phyloP scores from a whole-genome alignment of 2,113 vertebrate genomes.

The Drymodes brunneopygia region DNA sequence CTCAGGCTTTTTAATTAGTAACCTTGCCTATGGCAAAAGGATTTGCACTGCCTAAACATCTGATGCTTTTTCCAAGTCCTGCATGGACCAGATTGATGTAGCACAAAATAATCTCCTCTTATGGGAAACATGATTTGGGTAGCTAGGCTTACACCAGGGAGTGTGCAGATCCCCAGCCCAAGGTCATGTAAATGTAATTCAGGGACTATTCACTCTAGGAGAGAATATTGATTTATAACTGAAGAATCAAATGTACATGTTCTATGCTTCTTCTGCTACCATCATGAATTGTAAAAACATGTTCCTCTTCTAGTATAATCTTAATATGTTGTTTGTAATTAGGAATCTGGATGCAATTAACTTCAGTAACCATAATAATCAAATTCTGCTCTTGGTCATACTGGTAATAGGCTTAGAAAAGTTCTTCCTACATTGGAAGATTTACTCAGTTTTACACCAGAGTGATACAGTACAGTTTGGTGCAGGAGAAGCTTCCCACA shows the following conservation, averaged over 20 bases:
- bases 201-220: not conserved
- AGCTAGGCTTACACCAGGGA: not conserved
- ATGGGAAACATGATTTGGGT: constrained; percentile 5
- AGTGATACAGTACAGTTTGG: not conserved
- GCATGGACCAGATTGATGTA: constrained; percentile 18
- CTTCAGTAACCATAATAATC: not conserved
- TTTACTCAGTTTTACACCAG: not conserved
- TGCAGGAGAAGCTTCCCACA: not conserved
- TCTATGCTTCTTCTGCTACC: not conserved
- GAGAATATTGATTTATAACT: not conserved
- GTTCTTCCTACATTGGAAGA: not conserved
- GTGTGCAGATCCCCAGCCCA: not conserved
- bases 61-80: constrained; percentile 45
- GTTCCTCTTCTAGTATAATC: not conserved
- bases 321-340: not conserved
- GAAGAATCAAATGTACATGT: not conserved
- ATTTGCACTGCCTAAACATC: constrained; percentile 53
- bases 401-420: not conserved
- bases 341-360: constrained; percentile 1
- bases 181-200: constrained; percentile 25
- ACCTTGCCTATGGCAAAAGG: constrained; percentile 49
- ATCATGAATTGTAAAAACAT: not conserved
- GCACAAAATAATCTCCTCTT: constrained; percentile 37
- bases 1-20: constrained; percentile 43
- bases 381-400: not conserved